Evolutionary conservation across 2,888 invertebrate genomes (phyloP), one percentile per base, ranked within the genome.

Genomic region (Rapana venosa): DNA sequence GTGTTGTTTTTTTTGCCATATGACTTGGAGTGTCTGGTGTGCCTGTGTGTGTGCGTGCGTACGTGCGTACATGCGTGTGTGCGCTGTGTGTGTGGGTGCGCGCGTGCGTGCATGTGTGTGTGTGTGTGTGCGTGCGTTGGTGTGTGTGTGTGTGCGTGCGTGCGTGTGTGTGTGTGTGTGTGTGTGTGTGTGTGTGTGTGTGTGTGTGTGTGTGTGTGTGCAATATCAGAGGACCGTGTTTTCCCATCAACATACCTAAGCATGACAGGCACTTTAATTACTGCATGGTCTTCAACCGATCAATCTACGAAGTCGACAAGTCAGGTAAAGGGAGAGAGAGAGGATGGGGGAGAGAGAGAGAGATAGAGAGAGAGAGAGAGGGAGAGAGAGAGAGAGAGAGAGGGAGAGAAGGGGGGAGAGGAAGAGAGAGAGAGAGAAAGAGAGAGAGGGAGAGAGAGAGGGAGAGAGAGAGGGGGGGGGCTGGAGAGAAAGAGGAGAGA

Each of bases 211-310:
- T 74, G 74, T 74, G 74, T 74, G 74, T n/a, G 74, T 74, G 74
- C 11, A n/a, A n/a, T 22, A n/a, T 8, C 79, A 90, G 90, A n/a
- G 56, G 56, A 4, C 86, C 87, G 20, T 91, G 91, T 85, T 90
- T 91, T 74, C 90, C 91, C 5, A 91, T 91, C 70, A 36, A 32
- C 11, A 90, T 91, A 6, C 90, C 90, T 22, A 30, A 85, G 17
- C 61, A 36, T 2, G 91, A 91, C 36, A 66, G 90, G 26, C 81
- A 87, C 47, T 91, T 91, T 77, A 61, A 70, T 17, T 11, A 32
- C 26, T 90, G 90, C 36, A 90, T 90, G 90, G 88, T 86, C 47
- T 90, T 90, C 56, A 88, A 81, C 88, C 88, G 88, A 17, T 88
- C 88, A 0, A n/a, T 88, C 15, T 84, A 81, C 36, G 70, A 66